Percentiles rank a stretch among this genome's conserved stretches.
These are phyloP conservation scores for Eristalinus aeneus DNA, from an alignment of 2,888 invertebrate genomes.

Conservation along the genomic window DNA sequence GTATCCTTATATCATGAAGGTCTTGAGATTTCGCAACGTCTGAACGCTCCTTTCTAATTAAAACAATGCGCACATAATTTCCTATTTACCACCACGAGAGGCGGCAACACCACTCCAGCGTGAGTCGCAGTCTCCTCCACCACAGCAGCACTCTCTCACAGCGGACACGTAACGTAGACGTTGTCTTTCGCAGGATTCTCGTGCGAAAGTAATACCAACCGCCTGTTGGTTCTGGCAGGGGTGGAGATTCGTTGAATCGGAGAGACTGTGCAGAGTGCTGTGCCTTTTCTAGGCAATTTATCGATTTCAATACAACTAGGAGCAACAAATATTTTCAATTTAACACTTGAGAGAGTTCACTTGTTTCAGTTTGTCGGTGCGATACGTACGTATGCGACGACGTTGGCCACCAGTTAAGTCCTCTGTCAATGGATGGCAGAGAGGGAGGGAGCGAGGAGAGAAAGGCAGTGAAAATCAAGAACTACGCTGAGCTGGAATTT, in stretches of 20 bases:
- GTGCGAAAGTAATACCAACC: constrained; percentile 33
- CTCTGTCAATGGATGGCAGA: constrained; percentile 19
- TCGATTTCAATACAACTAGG: constrained; percentile 50
- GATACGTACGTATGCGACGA: not conserved
- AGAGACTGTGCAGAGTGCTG: not conserved
- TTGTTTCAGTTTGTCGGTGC: constrained; percentile 13
- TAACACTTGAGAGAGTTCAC: constrained; percentile 56
- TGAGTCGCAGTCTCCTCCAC: not conserved
- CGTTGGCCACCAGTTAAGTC: not conserved
- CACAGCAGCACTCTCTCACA: not conserved
- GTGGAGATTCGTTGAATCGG: constrained; percentile 24
- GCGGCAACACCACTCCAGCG: not conserved
- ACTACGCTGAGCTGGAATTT: constrained; percentile 36
- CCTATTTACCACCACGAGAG: constrained; percentile 29
- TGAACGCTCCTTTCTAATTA: constrained; percentile 51
- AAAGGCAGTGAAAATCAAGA: constrained; percentile 15
- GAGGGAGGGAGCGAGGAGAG: too few species aligned
- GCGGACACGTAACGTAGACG: not conserved
- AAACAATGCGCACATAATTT: constrained; percentile 63
- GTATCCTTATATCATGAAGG: constrained; percentile 32
- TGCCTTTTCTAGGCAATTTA: constrained; percentile 60
- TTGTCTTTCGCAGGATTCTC: constrained; percentile 1
- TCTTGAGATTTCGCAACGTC: constrained; percentile 24
- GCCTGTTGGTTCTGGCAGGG: not conserved
- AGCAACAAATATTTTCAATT: constrained; percentile 67